Conservation (phyloP, 2,888 invertebrate species). For the Neoitamus cyanurus region DNA sequence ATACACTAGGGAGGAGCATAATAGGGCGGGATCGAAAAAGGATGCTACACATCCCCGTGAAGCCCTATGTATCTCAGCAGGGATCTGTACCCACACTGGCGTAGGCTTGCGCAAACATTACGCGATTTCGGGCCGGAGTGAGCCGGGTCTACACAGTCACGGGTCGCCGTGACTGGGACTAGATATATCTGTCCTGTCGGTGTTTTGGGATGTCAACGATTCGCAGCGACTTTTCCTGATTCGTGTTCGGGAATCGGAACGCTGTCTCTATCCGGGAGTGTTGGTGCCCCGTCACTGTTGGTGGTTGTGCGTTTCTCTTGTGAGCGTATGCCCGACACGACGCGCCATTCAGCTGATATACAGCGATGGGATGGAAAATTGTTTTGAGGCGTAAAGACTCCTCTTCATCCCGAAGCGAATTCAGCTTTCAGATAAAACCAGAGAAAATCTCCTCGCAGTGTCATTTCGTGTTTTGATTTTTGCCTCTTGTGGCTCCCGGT, state of each 20-base stretch:
- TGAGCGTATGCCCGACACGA: neutral
- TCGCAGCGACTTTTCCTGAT: conserved; percentile 45
- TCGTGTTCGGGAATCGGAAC: conserved; percentile 24
- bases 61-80: conserved; percentile 31
- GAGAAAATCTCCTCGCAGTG: conserved; percentile 42
- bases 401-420: conserved; percentile 42
- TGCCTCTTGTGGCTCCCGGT: conserved; percentile 23
- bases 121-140: neutral
- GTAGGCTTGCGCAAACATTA: conserved; percentile 50
- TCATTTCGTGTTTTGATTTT: conserved; percentile 42
- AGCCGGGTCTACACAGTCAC: conserved; percentile 46
- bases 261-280: conserved; percentile 9
- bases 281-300: neutral
- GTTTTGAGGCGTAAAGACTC: conserved; percentile 49
- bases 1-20: conserved; percentile 54
- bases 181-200: conserved; percentile 53
- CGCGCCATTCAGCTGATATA: conserved; percentile 7
- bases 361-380: conserved; percentile 54
- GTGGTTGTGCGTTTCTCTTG: neutral
- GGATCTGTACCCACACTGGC: conserved; percentile 36
- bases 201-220: conserved; percentile 51
- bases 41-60: conserved; percentile 47
- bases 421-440: conserved; percentile 39
- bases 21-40: conserved; percentile 54
- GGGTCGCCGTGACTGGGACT: conserved; percentile 50